Base-by-base conservation (phyloP, 1,140 invertebrate genomes). In the Anthonomus grandis region DNA sequence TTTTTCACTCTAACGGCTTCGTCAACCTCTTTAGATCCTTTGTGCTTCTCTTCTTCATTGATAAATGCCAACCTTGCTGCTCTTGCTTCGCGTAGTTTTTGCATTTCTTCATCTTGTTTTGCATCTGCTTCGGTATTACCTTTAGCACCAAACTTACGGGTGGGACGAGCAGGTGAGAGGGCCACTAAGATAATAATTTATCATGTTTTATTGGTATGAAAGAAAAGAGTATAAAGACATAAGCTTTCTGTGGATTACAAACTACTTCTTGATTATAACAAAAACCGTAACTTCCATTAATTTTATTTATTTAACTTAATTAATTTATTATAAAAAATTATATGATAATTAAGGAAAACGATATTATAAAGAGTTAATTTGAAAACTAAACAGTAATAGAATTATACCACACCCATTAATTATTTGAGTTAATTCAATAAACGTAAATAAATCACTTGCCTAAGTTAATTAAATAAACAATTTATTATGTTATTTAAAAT, bases 101-200 rank as follows among this genome's bases (percentile, higher is more conserved):
- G 79, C 64, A 80, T 68, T 65, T 81, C 79, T 62, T 81, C 76
- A 78, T 78, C 44, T 71, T 71, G 66, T 34, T 64, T 61, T 44
- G 51, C 75, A 78, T 78, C 46, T 71, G 70, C 66, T 25, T 62
- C 61, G 39, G 60, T 56, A 21, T 31, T 31, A 38, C 74, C 72
- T 27, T 77, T 77, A 42, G 77, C 73, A 70, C 80, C 79, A 74
- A 85, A 85, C 69, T 80, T 81, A 62, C 83, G 76, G 62, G 81
- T 79, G 66, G 83, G 81, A 61, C 83, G 79, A 64, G 77, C 76
- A 41, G 83, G 80, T 42, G 82, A 77, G 72, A 85, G 75, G 66
- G 82, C 77, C 55, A 75, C 79, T 82, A 73, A 67, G 64, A 66
- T 52, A n/a, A 1, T 10, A n/a, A 2, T 39, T 2, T 13, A 39